phyloP scores from a whole-genome alignment of 2,113 vertebrate species.

The Bos indicus region DNA sequence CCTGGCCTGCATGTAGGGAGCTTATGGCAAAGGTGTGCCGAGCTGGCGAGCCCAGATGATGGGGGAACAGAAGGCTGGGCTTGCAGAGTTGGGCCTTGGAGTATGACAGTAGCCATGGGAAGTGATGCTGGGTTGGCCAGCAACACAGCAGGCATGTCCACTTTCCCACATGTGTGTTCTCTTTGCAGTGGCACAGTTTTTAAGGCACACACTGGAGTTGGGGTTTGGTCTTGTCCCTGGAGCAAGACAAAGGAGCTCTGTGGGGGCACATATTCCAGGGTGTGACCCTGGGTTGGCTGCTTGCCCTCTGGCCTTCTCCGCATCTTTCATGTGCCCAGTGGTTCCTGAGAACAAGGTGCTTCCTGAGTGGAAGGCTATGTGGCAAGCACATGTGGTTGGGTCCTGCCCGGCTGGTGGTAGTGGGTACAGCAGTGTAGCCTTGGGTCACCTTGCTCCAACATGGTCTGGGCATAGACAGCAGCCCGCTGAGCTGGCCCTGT shows the following conservation, averaged over 20 bases:
- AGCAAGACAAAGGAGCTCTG: neutral
- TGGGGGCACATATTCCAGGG: neutral
- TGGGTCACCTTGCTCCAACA: neutral
- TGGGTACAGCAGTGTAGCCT: fast-evolving
- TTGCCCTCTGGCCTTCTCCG: neutral
- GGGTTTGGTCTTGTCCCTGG: neutral
- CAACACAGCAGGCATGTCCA: fast-evolving
- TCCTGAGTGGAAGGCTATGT: fast-evolving
- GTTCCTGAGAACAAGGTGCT: fast-evolving
- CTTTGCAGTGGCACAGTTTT: neutral
- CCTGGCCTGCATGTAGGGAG: no score
- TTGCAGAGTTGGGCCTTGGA: no score
- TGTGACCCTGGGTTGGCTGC: neutral
- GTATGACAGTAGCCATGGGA: neutral
- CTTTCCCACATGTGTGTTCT: fast-evolving
- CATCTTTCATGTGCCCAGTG: fast-evolving
- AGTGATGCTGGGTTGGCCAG: fast-evolving
- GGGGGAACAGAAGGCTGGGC: neutral
- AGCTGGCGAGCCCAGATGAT: neutral
- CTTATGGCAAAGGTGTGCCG: neutral
- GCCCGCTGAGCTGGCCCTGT: neutral
- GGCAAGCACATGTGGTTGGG: fast-evolving
- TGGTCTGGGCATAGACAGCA: fast-evolving
- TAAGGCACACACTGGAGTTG: neutral
- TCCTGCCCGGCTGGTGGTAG: fast-evolving